Percentiles rank a stretch among this genome's conserved stretches.
phyloP scores from a whole-genome alignment of 1,140 invertebrate genomes.

The Drosophila gunungcola region DNA sequence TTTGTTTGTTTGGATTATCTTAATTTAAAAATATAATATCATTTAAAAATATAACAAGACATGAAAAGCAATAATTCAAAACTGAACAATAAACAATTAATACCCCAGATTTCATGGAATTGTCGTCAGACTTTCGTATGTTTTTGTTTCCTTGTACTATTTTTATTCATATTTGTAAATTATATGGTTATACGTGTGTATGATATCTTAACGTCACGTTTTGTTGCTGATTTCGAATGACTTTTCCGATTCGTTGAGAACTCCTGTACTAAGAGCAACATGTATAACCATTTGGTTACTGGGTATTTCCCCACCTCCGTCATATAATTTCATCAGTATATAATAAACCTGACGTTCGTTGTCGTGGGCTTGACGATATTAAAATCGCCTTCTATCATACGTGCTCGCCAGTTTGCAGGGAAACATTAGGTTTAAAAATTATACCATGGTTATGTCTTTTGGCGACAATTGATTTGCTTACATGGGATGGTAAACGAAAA shows the following conservation, averaged over 20 bases:
- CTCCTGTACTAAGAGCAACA: constrained; percentile 26
- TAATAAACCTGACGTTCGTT: constrained; percentile 15
- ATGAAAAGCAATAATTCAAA: neutral
- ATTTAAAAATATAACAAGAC: neutral
- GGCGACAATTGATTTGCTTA: no score
- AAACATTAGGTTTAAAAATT: neutral
- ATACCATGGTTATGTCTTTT: neutral
- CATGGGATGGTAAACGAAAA: no score
- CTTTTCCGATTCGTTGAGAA: neutral
- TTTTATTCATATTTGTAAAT: constrained; percentile 17
- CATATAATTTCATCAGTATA: constrained; percentile 34
- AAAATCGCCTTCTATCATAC: constrained; percentile 8
- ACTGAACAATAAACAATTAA: constrained; percentile 7
- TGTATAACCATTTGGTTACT: constrained; percentile 18
- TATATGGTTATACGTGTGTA: constrained; percentile 23
- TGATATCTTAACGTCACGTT: constrained; percentile 47
- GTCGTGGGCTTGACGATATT: constrained; percentile 18
- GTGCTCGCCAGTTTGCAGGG: constrained; percentile 7
- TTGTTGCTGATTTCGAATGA: constrained; percentile 16
- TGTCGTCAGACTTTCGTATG: neutral
- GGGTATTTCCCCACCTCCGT: constrained; percentile 8
- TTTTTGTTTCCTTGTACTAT: constrained; percentile 10
- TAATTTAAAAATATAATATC: no score
- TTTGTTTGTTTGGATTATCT: neutral
- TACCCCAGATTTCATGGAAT: neutral